Conservation (phyloP, 2,113 vertebrate genomes). For the Nothobranchius furzeri region DNA sequence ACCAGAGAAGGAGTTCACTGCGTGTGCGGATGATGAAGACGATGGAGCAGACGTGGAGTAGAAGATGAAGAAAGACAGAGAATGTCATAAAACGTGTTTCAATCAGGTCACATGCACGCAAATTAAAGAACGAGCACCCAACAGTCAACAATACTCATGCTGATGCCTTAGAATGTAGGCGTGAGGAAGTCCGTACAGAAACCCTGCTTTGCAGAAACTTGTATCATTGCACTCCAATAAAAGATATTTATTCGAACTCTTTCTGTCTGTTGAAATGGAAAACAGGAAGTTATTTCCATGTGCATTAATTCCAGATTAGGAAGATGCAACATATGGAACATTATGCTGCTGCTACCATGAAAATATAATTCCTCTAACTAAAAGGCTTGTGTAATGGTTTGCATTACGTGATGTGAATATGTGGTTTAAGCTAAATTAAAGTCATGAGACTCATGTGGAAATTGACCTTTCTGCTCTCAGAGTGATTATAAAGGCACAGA, state of each 20-base stretch:
- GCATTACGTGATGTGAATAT: too few species aligned
- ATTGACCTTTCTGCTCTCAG: too few species aligned
- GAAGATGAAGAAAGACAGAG: background rate
- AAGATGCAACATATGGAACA: too few species aligned
- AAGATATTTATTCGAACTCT: constrained; percentile 2
- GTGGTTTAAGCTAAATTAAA: too few species aligned
- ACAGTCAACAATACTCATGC: background rate
- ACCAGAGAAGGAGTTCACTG: constrained; percentile 83
- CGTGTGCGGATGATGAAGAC: constrained; percentile 70
- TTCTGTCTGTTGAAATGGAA: background rate
- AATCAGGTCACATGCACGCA: background rate
- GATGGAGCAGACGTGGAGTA: constrained; percentile 79
- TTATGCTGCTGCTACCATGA: too few species aligned
- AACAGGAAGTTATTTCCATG: background rate
- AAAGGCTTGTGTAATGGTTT: too few species aligned
- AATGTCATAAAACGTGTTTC: background rate
- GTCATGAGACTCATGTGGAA: too few species aligned
- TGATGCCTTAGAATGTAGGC: constrained; percentile 11
- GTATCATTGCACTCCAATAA: constrained; percentile 31
- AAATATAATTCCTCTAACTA: too few species aligned
- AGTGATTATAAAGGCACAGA: too few species aligned
- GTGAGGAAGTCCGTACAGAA: constrained; percentile 6
- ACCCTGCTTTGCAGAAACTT: constrained; percentile 19
- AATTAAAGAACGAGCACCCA: background rate
- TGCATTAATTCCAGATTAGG: too few species aligned